A percentile compares a stretch with the other conserved stretches of the same genome.
Evolutionary conservation across 1,140 invertebrate genomes (phyloP).

Genomic region (Drosophila parvula): DNA sequence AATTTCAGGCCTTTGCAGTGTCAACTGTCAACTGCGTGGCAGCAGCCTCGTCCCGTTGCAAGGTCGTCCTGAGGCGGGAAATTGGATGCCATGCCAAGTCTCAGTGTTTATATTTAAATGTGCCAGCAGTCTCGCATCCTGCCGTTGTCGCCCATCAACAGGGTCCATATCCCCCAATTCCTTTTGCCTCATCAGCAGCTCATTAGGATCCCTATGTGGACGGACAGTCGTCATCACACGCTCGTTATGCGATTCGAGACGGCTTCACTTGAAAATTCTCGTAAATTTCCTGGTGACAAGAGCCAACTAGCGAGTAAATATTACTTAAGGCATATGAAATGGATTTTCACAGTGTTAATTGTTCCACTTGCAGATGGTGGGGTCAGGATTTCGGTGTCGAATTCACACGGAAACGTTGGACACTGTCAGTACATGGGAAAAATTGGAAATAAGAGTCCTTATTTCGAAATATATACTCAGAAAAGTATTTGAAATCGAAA

Average conservation of each 20-base stretch:
- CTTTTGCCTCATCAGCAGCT: slow-evolving; percentile 37
- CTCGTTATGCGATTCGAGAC: slow-evolving; percentile 46
- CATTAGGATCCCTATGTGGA: slow-evolving; percentile 64
- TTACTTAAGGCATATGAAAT: slow-evolving; percentile 64
- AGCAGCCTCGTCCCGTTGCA: slow-evolving; percentile 61
- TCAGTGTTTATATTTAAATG: slow-evolving; percentile 78
- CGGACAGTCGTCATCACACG: slow-evolving; percentile 67
- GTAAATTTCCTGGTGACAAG: slow-evolving; percentile 44
- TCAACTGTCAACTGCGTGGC: slow-evolving; percentile 68
- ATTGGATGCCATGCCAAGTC: slow-evolving; percentile 61
- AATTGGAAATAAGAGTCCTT: slow-evolving; percentile 1
- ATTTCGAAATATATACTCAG: background rate
- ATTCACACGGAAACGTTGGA: slow-evolving; percentile 25
- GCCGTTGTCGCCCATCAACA: slow-evolving; percentile 23
- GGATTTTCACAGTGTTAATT: slow-evolving; percentile 58
- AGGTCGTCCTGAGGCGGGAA: slow-evolving; percentile 57
- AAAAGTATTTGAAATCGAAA: background rate
- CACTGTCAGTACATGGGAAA: background rate
- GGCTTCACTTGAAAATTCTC: slow-evolving; percentile 15
- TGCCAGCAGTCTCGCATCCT: slow-evolving; percentile 69
- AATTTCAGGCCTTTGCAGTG: slow-evolving; percentile 78
- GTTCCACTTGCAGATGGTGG: slow-evolving; percentile 17
- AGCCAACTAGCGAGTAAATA: slow-evolving; percentile 61
- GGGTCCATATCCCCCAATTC: background rate
- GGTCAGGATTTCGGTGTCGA: slow-evolving; percentile 28